phyloP scores from a whole-genome alignment of 2,797 vertebrate genomes.

The Myotis myotis region DNA sequence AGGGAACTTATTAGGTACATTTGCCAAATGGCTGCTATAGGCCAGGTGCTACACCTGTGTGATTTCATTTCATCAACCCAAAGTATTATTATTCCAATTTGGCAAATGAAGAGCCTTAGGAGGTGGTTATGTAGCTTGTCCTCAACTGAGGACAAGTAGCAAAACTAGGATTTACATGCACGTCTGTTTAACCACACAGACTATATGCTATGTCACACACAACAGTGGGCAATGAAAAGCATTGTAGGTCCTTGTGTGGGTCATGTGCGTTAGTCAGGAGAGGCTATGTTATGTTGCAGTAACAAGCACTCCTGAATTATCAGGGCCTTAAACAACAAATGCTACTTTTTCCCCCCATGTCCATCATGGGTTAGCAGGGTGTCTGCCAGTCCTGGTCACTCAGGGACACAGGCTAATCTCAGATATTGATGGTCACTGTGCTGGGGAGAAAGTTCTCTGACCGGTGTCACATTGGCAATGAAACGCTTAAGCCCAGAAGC shows the following conservation, averaged over 20 bases:
- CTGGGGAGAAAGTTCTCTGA: not conserved
- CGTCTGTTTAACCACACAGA: not conserved
- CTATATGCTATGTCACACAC: not conserved
- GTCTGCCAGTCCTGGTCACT: not conserved
- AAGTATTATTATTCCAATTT: not conserved
- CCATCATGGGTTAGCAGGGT: not conserved
- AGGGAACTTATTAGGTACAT: not conserved
- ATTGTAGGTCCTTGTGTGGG: not conserved
- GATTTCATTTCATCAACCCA: not conserved
- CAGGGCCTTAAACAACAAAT: not conserved
- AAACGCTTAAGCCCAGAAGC: not conserved
- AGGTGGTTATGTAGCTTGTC: not conserved
- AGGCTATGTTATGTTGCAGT: not conserved
- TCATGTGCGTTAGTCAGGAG: not conserved
- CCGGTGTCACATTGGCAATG: not conserved
- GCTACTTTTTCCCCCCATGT: not conserved
- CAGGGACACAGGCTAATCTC: not conserved
- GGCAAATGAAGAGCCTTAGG: not conserved
- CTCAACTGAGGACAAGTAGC: not conserved
- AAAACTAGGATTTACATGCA: slow-evolving; percentile 19
- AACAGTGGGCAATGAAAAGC: not conserved
- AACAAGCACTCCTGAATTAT: not conserved
- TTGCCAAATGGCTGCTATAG: not conserved
- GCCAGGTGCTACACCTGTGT: not conserved
- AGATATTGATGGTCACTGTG: not conserved